phyloP scores from a whole-genome alignment of 2,113 vertebrate genomes.

The Ia io region DNA sequence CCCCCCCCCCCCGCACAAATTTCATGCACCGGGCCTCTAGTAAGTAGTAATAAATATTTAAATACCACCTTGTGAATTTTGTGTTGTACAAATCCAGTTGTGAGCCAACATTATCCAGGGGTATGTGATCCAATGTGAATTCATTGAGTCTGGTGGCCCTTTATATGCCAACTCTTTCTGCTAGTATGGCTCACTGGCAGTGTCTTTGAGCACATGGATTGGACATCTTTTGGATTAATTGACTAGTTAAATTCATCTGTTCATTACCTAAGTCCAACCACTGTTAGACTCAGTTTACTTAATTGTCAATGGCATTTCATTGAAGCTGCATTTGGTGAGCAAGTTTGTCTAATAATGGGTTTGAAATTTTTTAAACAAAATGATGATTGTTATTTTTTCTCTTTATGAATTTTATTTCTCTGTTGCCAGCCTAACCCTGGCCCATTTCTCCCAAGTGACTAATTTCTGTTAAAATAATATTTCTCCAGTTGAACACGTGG shows the following conservation, averaged over 20 bases:
- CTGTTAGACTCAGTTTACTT: background rate
- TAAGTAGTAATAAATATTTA: constrained; percentile 28
- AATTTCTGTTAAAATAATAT: constrained; percentile 16
- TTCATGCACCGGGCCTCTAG: too few species aligned
- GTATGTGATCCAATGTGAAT: background rate
- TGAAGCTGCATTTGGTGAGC: background rate
- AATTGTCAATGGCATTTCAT: background rate
- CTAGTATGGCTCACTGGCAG: background rate
- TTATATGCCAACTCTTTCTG: background rate
- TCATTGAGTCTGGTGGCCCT: background rate
- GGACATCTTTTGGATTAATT: background rate
- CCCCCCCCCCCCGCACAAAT: too few species aligned
- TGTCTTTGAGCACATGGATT: background rate
- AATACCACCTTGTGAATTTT: constrained; percentile 21
- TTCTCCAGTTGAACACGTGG: background rate
- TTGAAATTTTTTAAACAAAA: background rate
- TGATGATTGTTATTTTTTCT: background rate
- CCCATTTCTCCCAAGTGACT: background rate
- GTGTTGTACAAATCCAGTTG: constrained; percentile 17
- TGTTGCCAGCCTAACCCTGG: background rate
- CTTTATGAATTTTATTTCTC: background rate
- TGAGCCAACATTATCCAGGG: constrained; percentile 1
- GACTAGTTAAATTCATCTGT: background rate
- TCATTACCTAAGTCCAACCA: background rate
- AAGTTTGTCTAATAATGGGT: background rate